Evolutionary conservation across 2,888 invertebrate species (phyloP).

Genomic region (Aporophyla nigra): DNA sequence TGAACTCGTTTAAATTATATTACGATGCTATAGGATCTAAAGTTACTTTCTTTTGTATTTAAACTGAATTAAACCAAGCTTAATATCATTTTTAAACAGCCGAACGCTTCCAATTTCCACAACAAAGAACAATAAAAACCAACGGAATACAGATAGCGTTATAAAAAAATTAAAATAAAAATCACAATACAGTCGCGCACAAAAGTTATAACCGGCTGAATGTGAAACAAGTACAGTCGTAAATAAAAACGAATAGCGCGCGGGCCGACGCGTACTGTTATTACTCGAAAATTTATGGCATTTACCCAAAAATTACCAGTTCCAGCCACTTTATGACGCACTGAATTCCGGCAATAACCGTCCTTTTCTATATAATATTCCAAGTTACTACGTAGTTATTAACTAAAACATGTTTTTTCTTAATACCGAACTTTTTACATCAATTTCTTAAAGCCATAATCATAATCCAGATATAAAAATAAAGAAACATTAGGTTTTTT

Average conservation of each 20-base stretch:
- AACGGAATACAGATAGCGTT: constrained; percentile 77
- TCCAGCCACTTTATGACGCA: constrained; percentile 82
- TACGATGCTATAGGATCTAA: background rate
- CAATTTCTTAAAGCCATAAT: constrained; percentile 51
- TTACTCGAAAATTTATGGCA: constrained; percentile 86
- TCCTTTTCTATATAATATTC: constrained; percentile 66
- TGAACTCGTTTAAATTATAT: constrained; percentile 30
- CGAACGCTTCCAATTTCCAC: constrained; percentile 75
- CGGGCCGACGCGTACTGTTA: constrained; percentile 85
- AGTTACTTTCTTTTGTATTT: constrained; percentile 16
- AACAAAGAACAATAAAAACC: constrained; percentile 86
- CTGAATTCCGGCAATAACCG: constrained; percentile 72
- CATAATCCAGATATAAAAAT: constrained; percentile 62
- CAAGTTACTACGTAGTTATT: constrained; percentile 62
- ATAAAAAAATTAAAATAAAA: constrained; percentile 83
- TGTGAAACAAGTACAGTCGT: constrained; percentile 89
- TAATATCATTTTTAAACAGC: constrained; percentile 61
- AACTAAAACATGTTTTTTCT: constrained; percentile 67
- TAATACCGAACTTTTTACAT: constrained; percentile 55
- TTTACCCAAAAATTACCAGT: constrained; percentile 87
- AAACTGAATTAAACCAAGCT: constrained; percentile 45
- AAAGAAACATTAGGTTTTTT: constrained; percentile 40
- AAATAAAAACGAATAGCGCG: constrained; percentile 89
- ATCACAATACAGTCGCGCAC: constrained; percentile 86
- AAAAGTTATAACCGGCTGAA: constrained; percentile 87